Evolutionary conservation across 2,797 vertebrate genomes (phyloP).

Genomic region (Platalea minor): DNA sequence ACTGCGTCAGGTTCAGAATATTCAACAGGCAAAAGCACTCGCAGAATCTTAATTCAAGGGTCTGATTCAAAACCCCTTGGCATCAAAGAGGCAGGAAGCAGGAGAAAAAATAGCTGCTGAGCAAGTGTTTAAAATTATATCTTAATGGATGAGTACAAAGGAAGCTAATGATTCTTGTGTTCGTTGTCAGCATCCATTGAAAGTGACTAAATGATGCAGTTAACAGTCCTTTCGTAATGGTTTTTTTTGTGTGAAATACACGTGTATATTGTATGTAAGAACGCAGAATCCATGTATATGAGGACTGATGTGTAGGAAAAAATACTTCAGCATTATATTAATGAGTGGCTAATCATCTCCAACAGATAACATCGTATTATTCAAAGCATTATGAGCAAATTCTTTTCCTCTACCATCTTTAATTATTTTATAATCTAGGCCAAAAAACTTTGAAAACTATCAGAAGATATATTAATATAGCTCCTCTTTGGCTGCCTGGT

Average conservation of each 20-base stretch:
- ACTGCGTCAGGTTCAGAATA: neutral
- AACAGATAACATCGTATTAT: neutral
- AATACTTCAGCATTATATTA: neutral
- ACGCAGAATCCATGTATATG: neutral
- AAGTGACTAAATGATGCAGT: neutral
- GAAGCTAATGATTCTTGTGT: neutral
- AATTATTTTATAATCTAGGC: neutral
- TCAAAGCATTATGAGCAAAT: neutral
- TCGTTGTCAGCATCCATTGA: neutral
- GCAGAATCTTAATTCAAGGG: neutral
- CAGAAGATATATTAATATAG: neutral
- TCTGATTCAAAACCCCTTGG: neutral
- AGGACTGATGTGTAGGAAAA: neutral
- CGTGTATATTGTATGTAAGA: neutral
- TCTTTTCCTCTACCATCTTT: neutral
- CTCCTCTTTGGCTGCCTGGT: neutral
- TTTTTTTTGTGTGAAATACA: neutral
- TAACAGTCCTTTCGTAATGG: neutral
- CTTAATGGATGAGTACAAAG: neutral
- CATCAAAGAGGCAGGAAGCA: neutral
- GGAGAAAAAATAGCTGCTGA: neutral
- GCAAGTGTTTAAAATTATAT: neutral
- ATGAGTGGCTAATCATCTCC: neutral
- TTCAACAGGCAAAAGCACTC: neutral
- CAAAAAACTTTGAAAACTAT: neutral